Base-by-base conservation (phyloP, 2,113 vertebrate genomes). In the Sitta europaea region DNA sequence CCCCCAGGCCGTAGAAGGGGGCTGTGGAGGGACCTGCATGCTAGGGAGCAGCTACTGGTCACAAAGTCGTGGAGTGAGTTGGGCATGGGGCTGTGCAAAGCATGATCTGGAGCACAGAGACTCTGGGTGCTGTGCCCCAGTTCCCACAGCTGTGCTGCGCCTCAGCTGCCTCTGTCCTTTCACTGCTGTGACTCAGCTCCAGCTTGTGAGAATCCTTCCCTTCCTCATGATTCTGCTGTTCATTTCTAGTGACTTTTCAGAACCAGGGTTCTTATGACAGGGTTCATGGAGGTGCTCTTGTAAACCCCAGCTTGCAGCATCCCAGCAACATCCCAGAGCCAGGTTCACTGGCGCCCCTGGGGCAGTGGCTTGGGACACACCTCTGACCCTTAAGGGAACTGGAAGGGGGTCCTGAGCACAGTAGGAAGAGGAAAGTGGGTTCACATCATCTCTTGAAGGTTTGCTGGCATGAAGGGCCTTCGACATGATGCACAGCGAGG, bases 11-110 rank as follows among this genome's bases (percentile, higher is more conserved):
- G 2, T 2, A 6, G 61, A 5, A 25, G 6, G 18, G 2, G n/a
- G 29, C 67, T 38, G 4, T 13, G 66, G 51, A 42, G 2, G 24
- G 54, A 43, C 29, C 73, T 9, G 3, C 13, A 1, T 18, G 14
- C 33, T 4, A 5, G 36, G 48, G 50, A 66, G 10, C 8, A 9
- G 9, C 84, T 58, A 11, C 33, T 17, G 54, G 4, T 66, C 29
- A 24, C 43, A 13, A 6, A n/a, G 0, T 6, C 3, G 0, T 1
- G 31, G 6, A 0, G 2, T 10, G 36, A 16, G 17, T 3, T 71
- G 84, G 68, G 35, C 65, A 12, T 0, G 6, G 61, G 24, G 3
- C 1, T 58, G 51, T 2, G n/a, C 9, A 19, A 43, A 73, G 74
- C 40, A 0, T 4, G 4, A 12, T 10, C 48, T 2, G 3, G 57